phyloP scores from a whole-genome alignment of 2,113 vertebrate species.

The Phylloscopus whistleri region DNA sequence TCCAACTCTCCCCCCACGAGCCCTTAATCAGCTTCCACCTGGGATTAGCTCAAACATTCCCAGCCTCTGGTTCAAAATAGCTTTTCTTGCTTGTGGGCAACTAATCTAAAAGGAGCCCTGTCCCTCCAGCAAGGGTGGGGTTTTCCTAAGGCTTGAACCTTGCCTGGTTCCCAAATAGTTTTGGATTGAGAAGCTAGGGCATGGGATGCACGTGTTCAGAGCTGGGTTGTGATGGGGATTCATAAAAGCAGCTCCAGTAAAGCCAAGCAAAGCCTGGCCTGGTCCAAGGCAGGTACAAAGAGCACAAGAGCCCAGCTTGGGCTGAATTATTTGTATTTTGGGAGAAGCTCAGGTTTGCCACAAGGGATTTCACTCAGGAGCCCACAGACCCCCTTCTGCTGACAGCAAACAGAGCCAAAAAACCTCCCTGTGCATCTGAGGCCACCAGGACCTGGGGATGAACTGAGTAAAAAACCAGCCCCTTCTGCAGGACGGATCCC shows the following conservation, averaged over 20 bases:
- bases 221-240: neutral
- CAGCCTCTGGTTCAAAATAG: conserved; percentile 50
- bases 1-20: conserved; percentile 27
- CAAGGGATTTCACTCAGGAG: neutral
- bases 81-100: neutral
- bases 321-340: neutral
- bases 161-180: neutral
- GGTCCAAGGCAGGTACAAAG: neutral
- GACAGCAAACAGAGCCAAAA: neutral
- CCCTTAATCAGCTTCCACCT: conserved; percentile 58
- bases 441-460: neutral
- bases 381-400: neutral
- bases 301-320: neutral
- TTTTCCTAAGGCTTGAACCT: neutral
- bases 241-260: neutral
- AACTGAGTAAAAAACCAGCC: accelerated
- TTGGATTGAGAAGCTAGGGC: neutral
- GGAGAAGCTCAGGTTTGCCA: neutral
- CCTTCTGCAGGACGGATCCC: neutral
- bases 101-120: neutral
- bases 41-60: conserved; percentile 56
- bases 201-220: accelerated
- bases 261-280: neutral
- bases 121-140: neutral
- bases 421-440: neutral